Percentiles rank a stretch among this genome's conserved stretches.
These are phyloP conservation scores for Acrossocheilus wenchowensis DNA, from an alignment of 2,797 vertebrate genomes.

Conservation along the genomic window DNA sequence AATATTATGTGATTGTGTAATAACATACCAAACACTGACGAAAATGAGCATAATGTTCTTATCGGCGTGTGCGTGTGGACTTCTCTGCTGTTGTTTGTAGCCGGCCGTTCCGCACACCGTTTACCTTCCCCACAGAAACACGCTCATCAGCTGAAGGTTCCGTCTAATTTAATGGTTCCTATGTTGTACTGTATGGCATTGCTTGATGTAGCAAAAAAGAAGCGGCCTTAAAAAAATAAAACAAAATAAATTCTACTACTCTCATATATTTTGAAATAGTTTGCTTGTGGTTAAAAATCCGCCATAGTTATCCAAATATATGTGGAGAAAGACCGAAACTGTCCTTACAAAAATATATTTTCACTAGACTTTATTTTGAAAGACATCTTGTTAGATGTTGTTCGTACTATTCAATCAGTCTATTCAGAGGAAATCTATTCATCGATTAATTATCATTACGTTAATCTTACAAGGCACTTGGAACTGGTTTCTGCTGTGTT, in stretches of 20 bases:
- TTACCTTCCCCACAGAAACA: conserved; percentile 67
- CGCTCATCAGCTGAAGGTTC: conserved; percentile 59
- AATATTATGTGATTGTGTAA: not conserved
- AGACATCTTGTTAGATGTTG: not conserved
- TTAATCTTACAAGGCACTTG: not conserved
- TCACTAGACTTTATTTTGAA: not conserved
- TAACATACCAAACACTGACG: conserved; percentile 41
- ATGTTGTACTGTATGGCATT: not conserved
- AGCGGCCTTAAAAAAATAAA: no score
- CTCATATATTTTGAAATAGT: not conserved
- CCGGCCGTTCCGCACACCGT: conserved; percentile 35
- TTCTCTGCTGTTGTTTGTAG: conserved; percentile 22
- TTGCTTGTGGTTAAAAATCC: not conserved
- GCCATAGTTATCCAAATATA: not conserved
- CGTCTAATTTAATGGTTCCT: conserved; percentile 53
- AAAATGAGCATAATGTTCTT: conserved; percentile 55
- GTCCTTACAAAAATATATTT: not conserved
- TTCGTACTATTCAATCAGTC: no score
- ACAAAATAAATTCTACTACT: not conserved
- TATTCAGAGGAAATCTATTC: not conserved
- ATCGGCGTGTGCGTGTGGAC: not conserved
- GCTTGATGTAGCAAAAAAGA: not conserved
- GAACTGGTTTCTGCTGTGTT: not conserved
- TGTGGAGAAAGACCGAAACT: not conserved
- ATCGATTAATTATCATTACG: not conserved